Base-by-base conservation (phyloP, 2,888 invertebrate genomes). In the Trichogramma dendrolimi region DNA sequence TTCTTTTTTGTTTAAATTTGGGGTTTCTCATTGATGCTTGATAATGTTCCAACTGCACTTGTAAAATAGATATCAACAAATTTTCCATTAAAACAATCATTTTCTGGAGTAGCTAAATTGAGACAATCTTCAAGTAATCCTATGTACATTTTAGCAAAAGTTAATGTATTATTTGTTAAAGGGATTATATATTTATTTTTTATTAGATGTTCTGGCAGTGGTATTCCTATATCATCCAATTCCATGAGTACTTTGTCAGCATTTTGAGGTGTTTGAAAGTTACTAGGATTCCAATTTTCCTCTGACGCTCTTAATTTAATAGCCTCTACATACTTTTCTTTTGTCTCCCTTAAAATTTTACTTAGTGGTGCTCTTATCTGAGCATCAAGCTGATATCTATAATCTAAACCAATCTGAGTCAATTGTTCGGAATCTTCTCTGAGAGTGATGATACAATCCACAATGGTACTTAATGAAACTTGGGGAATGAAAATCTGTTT, bases 401-500 rank as follows among this genome's bases (percentile, higher is more conserved):
- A 83, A 81, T 98, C 97, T 71, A 98, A 83, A 1, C 97, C 97
- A 44, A 80, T 71, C 49, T 74, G 71, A 82, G 72, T 86, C 82
- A 73, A 83, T 87, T 73, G 82, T 72, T 84, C 83, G 71, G 91
- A 91, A 72, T 91, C 90, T 63, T 83, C 85, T 71, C 92, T 84
- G 40, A 94, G 87, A 72, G 90, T 86, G 65, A 88, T 86, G 41
- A 96, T 90, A 79, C 94, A 94, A 75, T 93, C 93, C 5, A 94
- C 88, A 58, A 96, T 85, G 1, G 89, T 87, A 66, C 91, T 89
- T 71, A 96, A 80, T 6, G 90, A 87, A 59, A 92, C 90, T 79
- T 96, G 94, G 5, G 94, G 92, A 69, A 91, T 90, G 75, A 96
- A 92, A 55, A 96, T 89, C 80, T 96, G 92, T 73, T 92, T 91